phyloP scores from a whole-genome alignment of 2,797 vertebrate genomes.

The Diplodus puntazzo region DNA sequence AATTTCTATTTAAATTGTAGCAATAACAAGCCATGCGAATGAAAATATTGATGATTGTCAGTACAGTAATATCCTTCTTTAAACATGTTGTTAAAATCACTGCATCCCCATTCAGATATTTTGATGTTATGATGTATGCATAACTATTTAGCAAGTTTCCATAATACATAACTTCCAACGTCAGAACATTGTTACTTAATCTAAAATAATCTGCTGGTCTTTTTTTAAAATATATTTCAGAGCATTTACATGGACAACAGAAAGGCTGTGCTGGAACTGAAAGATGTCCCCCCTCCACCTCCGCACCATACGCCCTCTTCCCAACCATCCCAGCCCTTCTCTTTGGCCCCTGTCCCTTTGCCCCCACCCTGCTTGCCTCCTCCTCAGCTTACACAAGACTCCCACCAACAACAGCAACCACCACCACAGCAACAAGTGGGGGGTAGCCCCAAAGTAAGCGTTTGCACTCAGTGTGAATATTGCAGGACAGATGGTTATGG shows the following conservation, averaged over 20 bases:
- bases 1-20: background rate
- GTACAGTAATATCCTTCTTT: background rate
- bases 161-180: background rate
- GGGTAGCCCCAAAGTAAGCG: slow-evolving; percentile 94
- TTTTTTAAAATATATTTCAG: slow-evolving; percentile 76
- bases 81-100: background rate
- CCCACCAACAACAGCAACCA: slow-evolving; percentile 81
- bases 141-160: background rate
- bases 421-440: slow-evolving; percentile 79
- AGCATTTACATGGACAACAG: slow-evolving; percentile 94
- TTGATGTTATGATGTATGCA: background rate
- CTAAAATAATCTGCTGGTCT: background rate
- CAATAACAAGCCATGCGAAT: background rate
- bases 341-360: slow-evolving; percentile 84
- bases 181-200: background rate
- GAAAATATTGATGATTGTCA: too few relatives aligned
- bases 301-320: slow-evolving; percentile 84
- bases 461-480: slow-evolving; percentile 89
- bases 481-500: slow-evolving; percentile 77
- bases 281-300: slow-evolving; percentile 91
- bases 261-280: slow-evolving; percentile 89
- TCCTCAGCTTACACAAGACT: slow-evolving; percentile 70
- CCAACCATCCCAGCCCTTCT: slow-evolving; percentile 85
- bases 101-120: background rate
- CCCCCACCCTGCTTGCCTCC: slow-evolving; percentile 73